These are phyloP conservation scores for Indicator indicator DNA, from an alignment of 2,113 vertebrate genomes.

Conservation along the genomic window DNA sequence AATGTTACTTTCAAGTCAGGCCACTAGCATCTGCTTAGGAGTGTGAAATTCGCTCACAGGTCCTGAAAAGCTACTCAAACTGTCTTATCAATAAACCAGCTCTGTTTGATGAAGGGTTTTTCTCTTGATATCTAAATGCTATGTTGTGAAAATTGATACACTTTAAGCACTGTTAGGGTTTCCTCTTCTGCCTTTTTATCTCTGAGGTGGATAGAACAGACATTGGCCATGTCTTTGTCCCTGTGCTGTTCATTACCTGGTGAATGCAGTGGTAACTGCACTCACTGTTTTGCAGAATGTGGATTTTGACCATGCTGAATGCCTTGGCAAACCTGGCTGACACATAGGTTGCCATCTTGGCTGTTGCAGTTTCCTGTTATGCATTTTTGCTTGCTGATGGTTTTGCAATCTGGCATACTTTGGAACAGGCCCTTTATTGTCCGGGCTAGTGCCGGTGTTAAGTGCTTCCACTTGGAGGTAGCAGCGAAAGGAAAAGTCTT, in stretches of 20 bases:
- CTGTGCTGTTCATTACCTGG: background rate
- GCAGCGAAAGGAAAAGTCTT: slow-evolving; percentile 25
- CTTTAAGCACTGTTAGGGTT: background rate
- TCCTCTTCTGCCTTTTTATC: background rate
- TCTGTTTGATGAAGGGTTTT: background rate
- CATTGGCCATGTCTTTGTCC: background rate
- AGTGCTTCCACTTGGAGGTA: slow-evolving; percentile 25
- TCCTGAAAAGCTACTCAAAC: background rate
- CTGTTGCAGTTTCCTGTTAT: background rate
- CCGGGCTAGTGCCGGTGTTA: slow-evolving; percentile 4
- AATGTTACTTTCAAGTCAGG: background rate
- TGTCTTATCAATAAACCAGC: background rate
- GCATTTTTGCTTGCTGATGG: background rate
- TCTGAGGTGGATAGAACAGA: background rate
- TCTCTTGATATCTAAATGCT: background rate
- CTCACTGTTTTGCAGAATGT: background rate
- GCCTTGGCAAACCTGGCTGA: background rate
- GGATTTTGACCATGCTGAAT: background rate
- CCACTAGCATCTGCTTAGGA: background rate
- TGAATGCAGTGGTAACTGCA: background rate
- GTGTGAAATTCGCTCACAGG: background rate
- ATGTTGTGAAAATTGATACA: background rate
- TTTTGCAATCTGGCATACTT: slow-evolving; percentile 31
- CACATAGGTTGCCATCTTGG: background rate
- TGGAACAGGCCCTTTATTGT: slow-evolving; percentile 41